phyloP scores from a whole-genome alignment of 2,113 vertebrate species.

The Formicarius rufipectus region DNA sequence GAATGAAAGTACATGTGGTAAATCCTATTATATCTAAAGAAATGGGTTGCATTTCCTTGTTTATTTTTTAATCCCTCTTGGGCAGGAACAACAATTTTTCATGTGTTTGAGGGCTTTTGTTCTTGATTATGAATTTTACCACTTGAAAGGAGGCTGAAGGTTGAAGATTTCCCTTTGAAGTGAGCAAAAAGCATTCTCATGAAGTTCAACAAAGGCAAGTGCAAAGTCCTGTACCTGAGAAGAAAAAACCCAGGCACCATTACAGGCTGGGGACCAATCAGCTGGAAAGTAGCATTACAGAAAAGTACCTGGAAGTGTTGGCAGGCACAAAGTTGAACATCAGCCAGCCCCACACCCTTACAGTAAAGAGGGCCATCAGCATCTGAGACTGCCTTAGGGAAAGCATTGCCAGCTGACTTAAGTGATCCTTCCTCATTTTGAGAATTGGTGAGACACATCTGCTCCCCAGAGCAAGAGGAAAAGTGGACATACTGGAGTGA shows the following conservation, averaged over 20 bases:
- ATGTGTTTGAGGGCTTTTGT: background rate
- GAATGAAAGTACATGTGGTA: background rate
- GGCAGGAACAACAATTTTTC: background rate
- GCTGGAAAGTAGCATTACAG: background rate
- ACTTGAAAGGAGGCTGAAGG: background rate
- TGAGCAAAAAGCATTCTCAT: background rate
- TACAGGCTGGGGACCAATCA: background rate
- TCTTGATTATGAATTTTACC: background rate
- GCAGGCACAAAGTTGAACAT: background rate
- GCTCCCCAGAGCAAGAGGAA: background rate
- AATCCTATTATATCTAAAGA: slow-evolving; percentile 11
- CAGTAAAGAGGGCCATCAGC: background rate
- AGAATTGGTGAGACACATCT: background rate
- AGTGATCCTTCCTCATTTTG: background rate
- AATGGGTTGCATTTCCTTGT: background rate
- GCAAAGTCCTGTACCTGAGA: background rate
- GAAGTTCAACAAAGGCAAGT: background rate
- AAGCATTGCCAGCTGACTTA: background rate
- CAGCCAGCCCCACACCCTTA: background rate
- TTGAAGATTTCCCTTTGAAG: background rate
- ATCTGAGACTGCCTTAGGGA: background rate
- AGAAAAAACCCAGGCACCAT: background rate
- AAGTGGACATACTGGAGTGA: background rate
- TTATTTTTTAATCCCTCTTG: slow-evolving; percentile 28
- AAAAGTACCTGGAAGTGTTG: background rate